Conservation (phyloP, 2,113 vertebrate species). For the Psittacus erithacus region DNA sequence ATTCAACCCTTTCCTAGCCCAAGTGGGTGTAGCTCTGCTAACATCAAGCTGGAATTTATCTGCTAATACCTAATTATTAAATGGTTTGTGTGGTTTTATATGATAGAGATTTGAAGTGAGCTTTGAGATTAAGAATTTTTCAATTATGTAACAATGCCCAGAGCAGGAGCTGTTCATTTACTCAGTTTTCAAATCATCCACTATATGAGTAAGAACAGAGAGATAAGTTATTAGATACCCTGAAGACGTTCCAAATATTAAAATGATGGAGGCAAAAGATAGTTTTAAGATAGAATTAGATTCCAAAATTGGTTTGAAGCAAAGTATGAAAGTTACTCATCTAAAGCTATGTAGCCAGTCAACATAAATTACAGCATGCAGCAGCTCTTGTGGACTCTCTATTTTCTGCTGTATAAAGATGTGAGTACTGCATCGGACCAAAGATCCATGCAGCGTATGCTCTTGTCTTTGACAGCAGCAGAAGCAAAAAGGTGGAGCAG, state of each 20-base stretch:
- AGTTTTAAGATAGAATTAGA: neutral
- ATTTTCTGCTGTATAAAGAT: neutral
- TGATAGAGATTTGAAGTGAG: constrained; percentile 4
- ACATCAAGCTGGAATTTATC: constrained; percentile 37
- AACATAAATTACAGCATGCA: neutral
- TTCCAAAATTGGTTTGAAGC: neutral
- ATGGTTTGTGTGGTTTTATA: constrained; percentile 36
- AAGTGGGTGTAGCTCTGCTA: neutral
- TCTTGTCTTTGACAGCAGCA: neutral
- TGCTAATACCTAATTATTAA: constrained; percentile 36
- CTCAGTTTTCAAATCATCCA: constrained; percentile 20
- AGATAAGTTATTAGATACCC: constrained; percentile 8
- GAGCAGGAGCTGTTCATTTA: constrained; percentile 28
- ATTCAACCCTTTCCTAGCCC: neutral
- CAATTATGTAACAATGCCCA: constrained; percentile 39
- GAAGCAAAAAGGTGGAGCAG: neutral
- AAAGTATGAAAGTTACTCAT: neutral
- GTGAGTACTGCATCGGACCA: neutral
- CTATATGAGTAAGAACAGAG: neutral
- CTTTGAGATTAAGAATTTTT: constrained; percentile 46
- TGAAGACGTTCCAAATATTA: constrained; percentile 4
- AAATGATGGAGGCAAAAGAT: neutral
- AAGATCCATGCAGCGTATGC: neutral
- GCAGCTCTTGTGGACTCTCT: neutral
- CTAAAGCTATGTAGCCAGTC: neutral